Base-by-base conservation (phyloP, 2,888 invertebrate species). In the Ypsolopha sequella region DNA sequence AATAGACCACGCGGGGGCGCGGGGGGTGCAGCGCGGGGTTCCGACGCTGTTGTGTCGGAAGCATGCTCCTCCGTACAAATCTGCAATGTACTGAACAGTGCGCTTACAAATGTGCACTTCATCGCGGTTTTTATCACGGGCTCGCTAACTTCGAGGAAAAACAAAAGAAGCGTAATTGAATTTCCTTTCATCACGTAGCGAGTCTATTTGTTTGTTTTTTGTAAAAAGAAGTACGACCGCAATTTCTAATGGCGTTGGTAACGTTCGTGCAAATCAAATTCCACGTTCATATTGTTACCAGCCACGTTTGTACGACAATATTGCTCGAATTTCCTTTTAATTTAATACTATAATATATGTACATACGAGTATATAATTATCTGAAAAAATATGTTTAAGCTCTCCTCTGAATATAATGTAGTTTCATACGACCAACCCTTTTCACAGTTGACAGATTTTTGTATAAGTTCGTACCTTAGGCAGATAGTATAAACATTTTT, bases 1-100 rank as follows among this genome's bases (percentile, higher is more conserved):
- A 84, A 85, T 86, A 84, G 82, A 85, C 79, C 54, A 54, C 50
- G 54, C 55, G 64, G 59, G 68, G 69, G 60, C 62, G 53, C 62
- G 59, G 56, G 61, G 62, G 58, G 62, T 58, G 64, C 51, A 62
- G 63, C 56, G 64, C 65, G 65, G 64, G 60, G 60, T 60, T 59
- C 56, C 60, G 64, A 62, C 68, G 77, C 81, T 86, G 87, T 85
- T 88, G 80, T 84, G 87, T 88, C 87, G 87, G 73, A 75, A 73
- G 68, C 71, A 75, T 68, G 72, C 69, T 71, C 65, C 68, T 59
- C 66, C 63, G 70, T 78, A 78, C 80, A 79, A 80, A 82, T 82
- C 77, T 70, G 66, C 76, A 70, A 74, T 73, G 77, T 80, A 81
- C 71, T 73, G 68, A 68, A 66, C 72, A 73, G 73, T 76, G 38